These are phyloP conservation scores for Erythrocercus mccallii DNA, from an alignment of 2,113 vertebrate species.

Conservation along the genomic window DNA sequence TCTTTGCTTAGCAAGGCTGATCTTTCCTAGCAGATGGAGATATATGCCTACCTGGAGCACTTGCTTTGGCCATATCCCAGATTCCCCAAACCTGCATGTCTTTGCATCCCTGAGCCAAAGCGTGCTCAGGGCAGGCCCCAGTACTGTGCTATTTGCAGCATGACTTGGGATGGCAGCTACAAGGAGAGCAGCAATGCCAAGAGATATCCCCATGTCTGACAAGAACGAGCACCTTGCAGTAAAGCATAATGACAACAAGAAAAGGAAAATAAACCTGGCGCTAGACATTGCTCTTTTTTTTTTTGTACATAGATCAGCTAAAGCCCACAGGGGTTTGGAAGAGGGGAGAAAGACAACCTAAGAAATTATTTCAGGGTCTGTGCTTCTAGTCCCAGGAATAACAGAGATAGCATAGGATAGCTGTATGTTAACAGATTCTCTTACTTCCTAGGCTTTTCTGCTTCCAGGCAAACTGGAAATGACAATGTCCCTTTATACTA, in stretches of 20 bases:
- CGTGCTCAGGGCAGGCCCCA: fast-evolving
- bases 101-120: background rate
- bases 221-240: background rate
- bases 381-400: background rate
- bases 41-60: background rate
- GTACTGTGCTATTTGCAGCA: background rate
- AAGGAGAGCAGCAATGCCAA: background rate
- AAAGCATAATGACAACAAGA: background rate
- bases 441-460: background rate
- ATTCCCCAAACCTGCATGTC: background rate
- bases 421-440: background rate
- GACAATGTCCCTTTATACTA: background rate
- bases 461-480: background rate
- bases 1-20: background rate
- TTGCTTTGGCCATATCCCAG: background rate
- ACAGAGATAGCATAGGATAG: background rate
- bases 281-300: background rate
- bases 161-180: background rate
- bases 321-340: background rate
- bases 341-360: background rate
- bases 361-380: background rate
- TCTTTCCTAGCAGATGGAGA: background rate
- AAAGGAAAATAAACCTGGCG: background rate
- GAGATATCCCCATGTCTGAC: background rate
- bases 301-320: background rate